Base-by-base conservation (phyloP, 1,140 invertebrate species). In the Zaprionus davidi region DNA sequence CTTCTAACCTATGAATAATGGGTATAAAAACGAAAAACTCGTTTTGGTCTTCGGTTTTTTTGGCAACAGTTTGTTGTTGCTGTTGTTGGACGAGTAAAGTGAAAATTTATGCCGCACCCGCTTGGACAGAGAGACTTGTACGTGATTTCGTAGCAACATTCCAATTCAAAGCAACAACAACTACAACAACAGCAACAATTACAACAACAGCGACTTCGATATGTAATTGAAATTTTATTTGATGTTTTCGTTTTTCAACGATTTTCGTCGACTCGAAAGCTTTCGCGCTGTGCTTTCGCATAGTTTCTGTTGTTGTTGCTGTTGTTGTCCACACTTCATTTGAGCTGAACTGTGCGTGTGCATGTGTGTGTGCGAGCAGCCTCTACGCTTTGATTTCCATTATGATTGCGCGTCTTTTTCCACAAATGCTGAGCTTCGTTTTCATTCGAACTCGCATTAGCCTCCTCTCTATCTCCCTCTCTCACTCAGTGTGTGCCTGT, bases 401-500 rank as follows among this genome's bases (percentile, higher is more conserved):
- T 63, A 65, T 68, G 57, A 75, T 82, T 58, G 60, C 79, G 63
- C 59, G 74, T 76, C 79, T 57, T 57, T 46, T 72, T 76, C 71
- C 72, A 75, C 64, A 41, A 76, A 62, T 69, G 65, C 74, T 77
- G 78, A 83, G 82, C 81, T 81, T 77, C 82, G 81, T 83, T 83
- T 83, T 85, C 81, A 83, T 85, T 84, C 81, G 77, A 83, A 83
- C 81, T 84, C 81, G 81, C 75, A 79, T 83, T 80, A 79, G 81
- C 76, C 26, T 28, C 5, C 71, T 82, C 63, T 53, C 57, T 82
- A 46, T 24, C 24, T 46, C 24, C 69, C 15, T 57, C 5, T 46
- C n/a, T 44, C 22, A 51, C 49, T 67, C 49, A 60, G 71, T 71
- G 49, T 20, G 51, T 58, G 49, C 53, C 46, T 53, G 44, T 74